Conservation (phyloP, 2,113 vertebrate species). For the Cyphomyrus discorhynchus region DNA sequence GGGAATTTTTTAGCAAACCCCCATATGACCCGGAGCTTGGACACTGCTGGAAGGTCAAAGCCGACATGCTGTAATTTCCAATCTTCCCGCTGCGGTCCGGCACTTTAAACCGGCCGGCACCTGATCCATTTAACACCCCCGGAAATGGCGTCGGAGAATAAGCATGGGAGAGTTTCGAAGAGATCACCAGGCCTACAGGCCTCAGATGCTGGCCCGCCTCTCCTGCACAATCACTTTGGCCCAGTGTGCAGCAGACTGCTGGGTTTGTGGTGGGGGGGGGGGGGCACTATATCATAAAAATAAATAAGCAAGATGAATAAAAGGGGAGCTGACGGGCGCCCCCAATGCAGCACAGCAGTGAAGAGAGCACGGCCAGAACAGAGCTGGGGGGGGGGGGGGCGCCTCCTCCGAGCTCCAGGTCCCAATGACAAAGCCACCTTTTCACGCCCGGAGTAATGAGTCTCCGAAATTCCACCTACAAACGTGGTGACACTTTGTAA, state of each 20-base stretch:
- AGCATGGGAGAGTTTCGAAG: not conserved
- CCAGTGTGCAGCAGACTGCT: not conserved
- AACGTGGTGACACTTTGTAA: constrained; percentile 16
- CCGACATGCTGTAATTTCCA: not conserved
- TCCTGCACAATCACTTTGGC: not conserved
- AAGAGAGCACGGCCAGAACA: not conserved
- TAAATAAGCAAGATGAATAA: not conserved
- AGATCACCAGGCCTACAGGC: not conserved
- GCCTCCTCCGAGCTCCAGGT: not conserved
- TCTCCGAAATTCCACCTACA: not conserved
- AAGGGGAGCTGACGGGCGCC: not conserved
- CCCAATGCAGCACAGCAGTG: not conserved
- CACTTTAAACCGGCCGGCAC: not conserved
- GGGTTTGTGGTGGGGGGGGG: not conserved
- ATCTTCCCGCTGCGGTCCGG: not conserved
- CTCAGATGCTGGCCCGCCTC: not conserved
- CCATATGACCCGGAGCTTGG: not conserved
- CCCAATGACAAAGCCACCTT: not conserved
- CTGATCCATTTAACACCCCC: not conserved
- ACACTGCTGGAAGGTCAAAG: not conserved
- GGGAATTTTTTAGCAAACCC: not conserved
- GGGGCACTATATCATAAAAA: not conserved
- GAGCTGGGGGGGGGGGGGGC: not conserved
- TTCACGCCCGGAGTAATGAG: not conserved
- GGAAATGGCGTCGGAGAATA: not conserved